phyloP scores from a whole-genome alignment of 1,140 invertebrate genomes.

The Brachionus manjavacas region DNA sequence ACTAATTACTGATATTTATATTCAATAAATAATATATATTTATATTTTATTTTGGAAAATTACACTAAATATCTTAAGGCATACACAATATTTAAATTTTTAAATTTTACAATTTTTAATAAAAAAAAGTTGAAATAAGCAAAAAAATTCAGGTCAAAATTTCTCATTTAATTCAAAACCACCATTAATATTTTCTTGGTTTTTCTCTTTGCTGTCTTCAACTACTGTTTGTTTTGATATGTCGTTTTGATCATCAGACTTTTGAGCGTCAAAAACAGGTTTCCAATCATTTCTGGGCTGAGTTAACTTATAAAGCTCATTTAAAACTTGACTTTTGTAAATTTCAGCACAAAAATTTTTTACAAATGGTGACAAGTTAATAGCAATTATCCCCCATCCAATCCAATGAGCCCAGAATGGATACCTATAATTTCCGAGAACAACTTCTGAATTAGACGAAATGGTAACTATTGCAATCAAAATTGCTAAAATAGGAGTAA shows the following conservation, averaged over 20 bases:
- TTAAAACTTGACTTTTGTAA: not conserved
- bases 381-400: constrained; percentile 21
- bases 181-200: not conserved
- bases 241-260: not conserved
- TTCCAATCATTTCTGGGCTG: constrained; percentile 29
- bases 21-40: too few relatives aligned
- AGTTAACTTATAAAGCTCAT: constrained; percentile 36
- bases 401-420: constrained; percentile 32
- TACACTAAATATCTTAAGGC: too few relatives aligned
- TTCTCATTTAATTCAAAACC: not conserved
- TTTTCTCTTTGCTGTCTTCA: not conserved
- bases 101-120: not conserved
- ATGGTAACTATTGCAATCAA: constrained; percentile 15
- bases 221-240: not conserved
- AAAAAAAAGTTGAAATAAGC: not conserved
- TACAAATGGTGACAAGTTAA: not conserved
- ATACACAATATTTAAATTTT: not conserved
- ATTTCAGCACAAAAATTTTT: not conserved
- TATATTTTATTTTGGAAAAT: too few relatives aligned
- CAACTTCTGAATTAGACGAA: not conserved
- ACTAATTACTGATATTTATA: too few relatives aligned
- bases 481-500: constrained; percentile 38
- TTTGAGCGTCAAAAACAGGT: constrained; percentile 25
- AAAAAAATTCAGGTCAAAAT: not conserved
- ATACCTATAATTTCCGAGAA: constrained; percentile 11